These are phyloP conservation scores for Chiloscyllium punctatum DNA, from an alignment of 2,797 vertebrate genomes.

Conservation along the genomic window DNA sequence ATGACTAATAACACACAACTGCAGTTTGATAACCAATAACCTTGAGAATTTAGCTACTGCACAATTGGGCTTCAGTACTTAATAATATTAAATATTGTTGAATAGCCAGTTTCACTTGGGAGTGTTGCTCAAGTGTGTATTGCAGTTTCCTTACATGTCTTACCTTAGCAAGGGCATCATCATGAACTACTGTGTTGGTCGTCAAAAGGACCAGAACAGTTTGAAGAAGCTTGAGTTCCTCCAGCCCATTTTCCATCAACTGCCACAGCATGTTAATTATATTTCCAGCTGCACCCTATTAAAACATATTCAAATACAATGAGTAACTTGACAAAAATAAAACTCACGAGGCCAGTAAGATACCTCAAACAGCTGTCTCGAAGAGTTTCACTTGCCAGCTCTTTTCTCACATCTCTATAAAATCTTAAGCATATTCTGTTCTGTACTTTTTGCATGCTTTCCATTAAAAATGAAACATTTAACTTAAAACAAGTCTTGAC, in stretches of 20 bases:
- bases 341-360: background rate
- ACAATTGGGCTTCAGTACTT: background rate
- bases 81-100: background rate
- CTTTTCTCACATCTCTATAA: background rate
- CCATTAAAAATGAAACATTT: background rate
- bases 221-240: slow-evolving; percentile 94
- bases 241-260: slow-evolving; percentile 95
- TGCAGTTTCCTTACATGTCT: slow-evolving; percentile 38
- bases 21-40: background rate
- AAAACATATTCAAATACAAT: slow-evolving; percentile 40
- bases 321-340: background rate
- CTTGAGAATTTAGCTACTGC: background rate
- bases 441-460: background rate
- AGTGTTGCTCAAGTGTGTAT: background rate
- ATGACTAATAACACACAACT: background rate
- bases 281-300: slow-evolving; percentile 88
- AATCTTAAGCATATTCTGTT: background rate
- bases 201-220: slow-evolving; percentile 94
- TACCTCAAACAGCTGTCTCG: background rate
- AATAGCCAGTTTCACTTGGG: background rate
- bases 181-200: slow-evolving; percentile 94
- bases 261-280: slow-evolving; percentile 99
- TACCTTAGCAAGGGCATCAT: slow-evolving; percentile 75
- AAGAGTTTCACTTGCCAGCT: background rate
- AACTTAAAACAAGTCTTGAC: background rate